Conservation (phyloP, 2,797 vertebrate species). For the Ptychadena robeensis region DNA sequence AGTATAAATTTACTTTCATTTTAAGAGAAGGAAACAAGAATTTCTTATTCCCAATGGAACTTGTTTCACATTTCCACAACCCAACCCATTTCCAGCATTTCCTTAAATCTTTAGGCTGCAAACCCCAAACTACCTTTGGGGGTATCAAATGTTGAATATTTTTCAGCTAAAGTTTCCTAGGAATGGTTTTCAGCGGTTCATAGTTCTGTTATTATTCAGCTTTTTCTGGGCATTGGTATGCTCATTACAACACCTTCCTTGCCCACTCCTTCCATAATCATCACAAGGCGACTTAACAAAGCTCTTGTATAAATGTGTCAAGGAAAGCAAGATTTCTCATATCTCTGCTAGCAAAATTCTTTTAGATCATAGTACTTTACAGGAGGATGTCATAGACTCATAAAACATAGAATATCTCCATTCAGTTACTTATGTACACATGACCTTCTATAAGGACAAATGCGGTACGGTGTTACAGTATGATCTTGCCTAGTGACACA, state of each 20-base stretch:
- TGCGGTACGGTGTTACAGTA: background rate
- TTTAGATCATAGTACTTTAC: background rate
- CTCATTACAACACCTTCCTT: constrained; percentile 66
- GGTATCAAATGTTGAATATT: constrained; percentile 70
- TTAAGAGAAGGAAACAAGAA: background rate
- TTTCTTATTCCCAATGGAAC: background rate
- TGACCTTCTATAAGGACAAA: background rate
- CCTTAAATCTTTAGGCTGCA: constrained; percentile 20
- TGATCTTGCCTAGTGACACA: background rate
- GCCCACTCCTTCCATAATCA: constrained; percentile 59
- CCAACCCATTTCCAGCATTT: constrained; percentile 19
- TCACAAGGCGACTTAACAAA: background rate
- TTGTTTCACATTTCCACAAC: constrained; percentile 18
- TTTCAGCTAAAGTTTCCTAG: constrained; percentile 74
- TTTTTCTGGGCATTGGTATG: constrained; percentile 66
- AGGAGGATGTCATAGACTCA: background rate
- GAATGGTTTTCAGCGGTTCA: constrained; percentile 70
- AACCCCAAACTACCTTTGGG: constrained; percentile 63
- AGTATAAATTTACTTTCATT: background rate
- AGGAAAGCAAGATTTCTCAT: background rate
- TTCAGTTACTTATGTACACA: no score
- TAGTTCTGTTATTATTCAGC: constrained; percentile 71
- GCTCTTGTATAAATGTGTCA: background rate
- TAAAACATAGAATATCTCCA: background rate
- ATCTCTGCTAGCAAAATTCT: background rate